These are phyloP conservation scores for Galleria mellonella DNA, from an alignment of 1,140 invertebrate species.

Conservation along the genomic window DNA sequence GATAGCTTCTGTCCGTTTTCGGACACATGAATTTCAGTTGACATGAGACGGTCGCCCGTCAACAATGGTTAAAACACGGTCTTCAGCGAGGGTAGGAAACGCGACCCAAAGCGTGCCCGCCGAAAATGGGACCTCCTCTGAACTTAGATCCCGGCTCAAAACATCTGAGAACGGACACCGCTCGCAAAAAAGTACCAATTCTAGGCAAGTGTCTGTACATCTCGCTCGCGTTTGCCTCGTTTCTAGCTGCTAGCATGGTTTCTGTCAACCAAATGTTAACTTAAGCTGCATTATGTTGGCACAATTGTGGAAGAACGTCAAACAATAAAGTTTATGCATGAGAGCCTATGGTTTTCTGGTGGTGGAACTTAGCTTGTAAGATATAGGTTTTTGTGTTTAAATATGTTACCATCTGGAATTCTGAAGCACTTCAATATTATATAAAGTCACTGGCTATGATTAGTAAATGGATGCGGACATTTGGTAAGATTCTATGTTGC, in stretches of 20 bases:
- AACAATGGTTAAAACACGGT: slow-evolving; percentile 74
- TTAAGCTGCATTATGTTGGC: neutral
- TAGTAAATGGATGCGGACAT: neutral
- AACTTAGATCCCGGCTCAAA: slow-evolving; percentile 62
- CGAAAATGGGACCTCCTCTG: slow-evolving; percentile 60
- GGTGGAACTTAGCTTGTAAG: slow-evolving; percentile 11
- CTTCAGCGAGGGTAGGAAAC: slow-evolving; percentile 68
- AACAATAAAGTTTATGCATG: slow-evolving; percentile 17
- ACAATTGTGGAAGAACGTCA: neutral
- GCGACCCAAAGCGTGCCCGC: slow-evolving; percentile 48
- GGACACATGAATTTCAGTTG: slow-evolving; percentile 69
- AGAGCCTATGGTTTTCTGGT: slow-evolving; percentile 14
- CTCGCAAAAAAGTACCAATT: slow-evolving; percentile 43
- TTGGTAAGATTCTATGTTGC: neutral
- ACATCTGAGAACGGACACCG: slow-evolving; percentile 52
- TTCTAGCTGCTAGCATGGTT: slow-evolving; percentile 35
- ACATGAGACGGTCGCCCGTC: slow-evolving; percentile 65
- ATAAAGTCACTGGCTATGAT: neutral
- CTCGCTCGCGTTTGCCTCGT: slow-evolving; percentile 36
- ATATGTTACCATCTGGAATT: neutral
- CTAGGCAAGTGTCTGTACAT: slow-evolving; percentile 59
- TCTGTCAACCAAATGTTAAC: neutral
- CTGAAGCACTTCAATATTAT: no score
- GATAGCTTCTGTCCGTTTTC: slow-evolving; percentile 56
- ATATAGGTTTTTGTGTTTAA: neutral